Base-by-base conservation (phyloP, 2,888 invertebrate species). In the Perizoma flavofasciatum region DNA sequence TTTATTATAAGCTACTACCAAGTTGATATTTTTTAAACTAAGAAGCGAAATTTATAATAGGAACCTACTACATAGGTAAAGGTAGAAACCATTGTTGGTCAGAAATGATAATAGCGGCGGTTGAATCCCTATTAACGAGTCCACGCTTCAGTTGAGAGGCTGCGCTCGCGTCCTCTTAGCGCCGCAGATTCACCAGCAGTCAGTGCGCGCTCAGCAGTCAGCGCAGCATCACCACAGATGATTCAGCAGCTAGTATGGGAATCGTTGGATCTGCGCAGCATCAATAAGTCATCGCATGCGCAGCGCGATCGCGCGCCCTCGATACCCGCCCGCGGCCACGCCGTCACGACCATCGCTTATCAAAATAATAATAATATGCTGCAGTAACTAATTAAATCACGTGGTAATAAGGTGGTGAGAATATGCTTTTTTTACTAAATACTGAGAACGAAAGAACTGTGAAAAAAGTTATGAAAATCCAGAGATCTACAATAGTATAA, bases 211-310 rank as follows among this genome's bases (percentile, higher is more conserved):
- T 22, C 22, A 22, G 22, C 22, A 22, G 6, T 11, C 46, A 7
- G 45, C 32, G 1, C 34, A n/a, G 10, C 34, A 44, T 44, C 51
- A 7, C 44, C 35, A 22, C 10, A 39, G 11, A 11, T 43, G 44
- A 6, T 34, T 9, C 6, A 40, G 10, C 57, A 47, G 51, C 33
- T 43, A 33, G 41, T 50, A 22, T 5, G 39, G 10, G 11, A 9
- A 8, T 11, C 39, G 6, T 6, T 22, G 9, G n/a, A 49, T 22
- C 49, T 22, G 11, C 6, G 22, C 39, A 4, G 49, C 58, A 33
- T 56, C 63, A 49, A 54, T 55, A 67, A 67, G 63, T 69, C 52
- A 69, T 59, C 54, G 57, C 54, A 46, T 8, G 57, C 62, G 65
- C 65, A 62, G 57, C 58, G 57, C 63, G 63, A 63, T 61, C 7